These are phyloP conservation scores for Zosterops japonicus DNA, from an alignment of 2,113 vertebrate genomes.

Conservation along the genomic window DNA sequence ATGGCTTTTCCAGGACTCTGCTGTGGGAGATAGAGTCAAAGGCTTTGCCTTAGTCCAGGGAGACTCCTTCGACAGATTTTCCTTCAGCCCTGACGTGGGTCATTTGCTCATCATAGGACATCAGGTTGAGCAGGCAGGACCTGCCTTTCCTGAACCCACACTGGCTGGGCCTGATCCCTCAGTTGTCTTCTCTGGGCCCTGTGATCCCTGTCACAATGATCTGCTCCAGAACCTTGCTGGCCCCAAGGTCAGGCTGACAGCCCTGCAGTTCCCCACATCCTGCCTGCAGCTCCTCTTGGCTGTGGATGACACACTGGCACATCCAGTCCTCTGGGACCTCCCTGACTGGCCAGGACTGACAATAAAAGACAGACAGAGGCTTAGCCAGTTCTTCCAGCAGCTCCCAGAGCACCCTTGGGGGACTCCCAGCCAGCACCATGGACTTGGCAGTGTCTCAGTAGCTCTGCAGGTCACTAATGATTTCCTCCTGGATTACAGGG, in stretches of 20 bases:
- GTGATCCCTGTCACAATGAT: rapidly evolving
- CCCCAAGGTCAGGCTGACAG: too few species aligned
- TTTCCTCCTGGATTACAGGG: rapidly evolving
- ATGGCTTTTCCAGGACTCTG: rapidly evolving
- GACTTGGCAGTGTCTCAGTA: too few species aligned
- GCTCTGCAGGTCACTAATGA: not conserved
- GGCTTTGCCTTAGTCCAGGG: not conserved
- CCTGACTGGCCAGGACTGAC: rapidly evolving
- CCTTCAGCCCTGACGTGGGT: rapidly evolving
- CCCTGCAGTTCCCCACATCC: too few species aligned
- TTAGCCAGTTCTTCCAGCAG: not conserved
- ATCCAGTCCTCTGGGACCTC: not conserved
- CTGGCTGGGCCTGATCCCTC: not conserved
- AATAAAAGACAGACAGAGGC: rapidly evolving
- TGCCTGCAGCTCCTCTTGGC: too few species aligned
- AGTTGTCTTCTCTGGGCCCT: rapidly evolving
- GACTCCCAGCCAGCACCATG: rapidly evolving
- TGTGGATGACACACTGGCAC: rapidly evolving
- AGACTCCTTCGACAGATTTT: not conserved
- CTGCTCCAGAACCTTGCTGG: not conserved
- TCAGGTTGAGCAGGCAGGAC: not conserved
- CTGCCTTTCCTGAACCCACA: not conserved
- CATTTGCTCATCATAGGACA: rapidly evolving
- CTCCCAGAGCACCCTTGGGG: not conserved
- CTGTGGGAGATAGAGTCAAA: not conserved